Base-by-base conservation (phyloP, 2,113 vertebrate genomes). In the Gorilla gorilla region DNA sequence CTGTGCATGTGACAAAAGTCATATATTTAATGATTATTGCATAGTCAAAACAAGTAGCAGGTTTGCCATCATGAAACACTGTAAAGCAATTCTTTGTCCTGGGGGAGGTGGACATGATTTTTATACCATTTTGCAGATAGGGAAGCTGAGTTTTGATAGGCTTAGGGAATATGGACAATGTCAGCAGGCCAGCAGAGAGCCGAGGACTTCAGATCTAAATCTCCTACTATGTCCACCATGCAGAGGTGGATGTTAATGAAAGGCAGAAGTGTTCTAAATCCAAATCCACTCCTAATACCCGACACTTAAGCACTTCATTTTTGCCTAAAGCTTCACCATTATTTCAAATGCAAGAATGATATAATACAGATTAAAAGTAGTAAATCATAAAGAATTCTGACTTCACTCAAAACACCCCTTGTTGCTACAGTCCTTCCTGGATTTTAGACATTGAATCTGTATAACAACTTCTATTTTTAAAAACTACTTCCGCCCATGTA, bases 361-460 rank as follows among this genome's bases (percentile, higher is more conserved):
- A 27, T 4, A 17, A 45, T 43, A 8, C 3, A 0, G 4, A 9
- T 30, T 18, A 13, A 40, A 64, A 20, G n/a, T 3, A 40, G 23
- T 38, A 50, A 78, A 61, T 38, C 35, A 40, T 64, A 2, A 82
- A 55, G 59, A 93, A 38, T 78, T 89, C 79, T 45, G n/a, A 59
- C 68, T 90, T 89, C 86, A 75, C 25, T 70, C 45, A 22, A 75
- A 89, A 92, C 27, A 52, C 40, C 25, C 3, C 22, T 17, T 70
- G 14, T 55, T 48, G 27, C 35, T 86, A 6, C n/a, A 40, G 6
- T 30, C 50, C 45, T 22, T 70, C 6, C 30, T 86, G 84, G 64
- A 48, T 40, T 81, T 83, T 27, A 79, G 81, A 52, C n/a, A 22
- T 87, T 52, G 68, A 80, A 84, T 64, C 88, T 80, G 18, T 38